phyloP scores from a whole-genome alignment of 1,140 invertebrate species.

The Pygmarrhopalites habei region DNA sequence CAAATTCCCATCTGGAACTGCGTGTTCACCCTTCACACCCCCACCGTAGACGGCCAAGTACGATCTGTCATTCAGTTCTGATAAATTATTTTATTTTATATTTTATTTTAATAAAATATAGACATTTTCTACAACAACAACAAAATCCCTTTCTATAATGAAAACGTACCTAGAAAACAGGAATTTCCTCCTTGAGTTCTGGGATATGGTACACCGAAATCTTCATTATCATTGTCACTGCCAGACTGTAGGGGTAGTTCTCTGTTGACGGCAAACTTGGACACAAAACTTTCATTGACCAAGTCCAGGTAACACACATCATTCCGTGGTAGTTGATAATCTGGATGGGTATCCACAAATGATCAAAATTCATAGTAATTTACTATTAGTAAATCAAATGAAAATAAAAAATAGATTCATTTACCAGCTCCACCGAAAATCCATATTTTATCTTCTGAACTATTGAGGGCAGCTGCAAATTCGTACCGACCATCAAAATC shows the following conservation, averaged over 20 bases:
- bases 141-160: too few species aligned
- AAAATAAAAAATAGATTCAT: too few species aligned
- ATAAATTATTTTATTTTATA: background rate
- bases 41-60: slow-evolving; percentile 6
- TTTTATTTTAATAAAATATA: background rate
- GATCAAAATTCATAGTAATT: too few species aligned
- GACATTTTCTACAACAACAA: background rate
- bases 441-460: slow-evolving; percentile 1
- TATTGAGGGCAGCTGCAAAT: slow-evolving; percentile 8
- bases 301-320: slow-evolving; percentile 10
- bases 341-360: background rate
- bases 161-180: slow-evolving; percentile 1
- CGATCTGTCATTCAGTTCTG: background rate
- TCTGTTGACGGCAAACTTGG: background rate
- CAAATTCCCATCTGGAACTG: slow-evolving; percentile 5
- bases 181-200: slow-evolving; percentile 21
- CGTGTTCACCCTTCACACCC: slow-evolving; percentile 5
- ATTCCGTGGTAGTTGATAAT: slow-evolving; percentile 3
- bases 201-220: slow-evolving; percentile 4
- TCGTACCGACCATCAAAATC: slow-evolving; percentile 14
- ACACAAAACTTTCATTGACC: background rate
- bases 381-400: too few species aligned
- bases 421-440: slow-evolving; percentile 7
- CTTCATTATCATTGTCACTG: background rate
- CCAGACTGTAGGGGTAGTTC: background rate